These are phyloP conservation scores for Drosophila punjabiensis DNA, from an alignment of 1,140 invertebrate genomes.

Conservation along the genomic window DNA sequence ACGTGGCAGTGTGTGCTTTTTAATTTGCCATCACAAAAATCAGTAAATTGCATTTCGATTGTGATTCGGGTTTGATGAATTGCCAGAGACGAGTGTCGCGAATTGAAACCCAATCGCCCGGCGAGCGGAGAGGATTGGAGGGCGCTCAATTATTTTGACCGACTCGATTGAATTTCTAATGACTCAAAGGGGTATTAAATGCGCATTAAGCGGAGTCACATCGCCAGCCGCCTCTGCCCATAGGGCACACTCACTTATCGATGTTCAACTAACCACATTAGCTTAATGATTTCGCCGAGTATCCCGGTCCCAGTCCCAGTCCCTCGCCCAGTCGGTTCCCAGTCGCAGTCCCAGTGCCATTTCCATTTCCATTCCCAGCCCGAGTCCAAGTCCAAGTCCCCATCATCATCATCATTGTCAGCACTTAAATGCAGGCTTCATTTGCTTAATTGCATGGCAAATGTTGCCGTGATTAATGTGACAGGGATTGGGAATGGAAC, in stretches of 20 bases:
- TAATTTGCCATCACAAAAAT: constrained; percentile 67
- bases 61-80: constrained; percentile 67
- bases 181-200: constrained; percentile 68
- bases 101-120: constrained; percentile 21
- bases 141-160: constrained; percentile 40
- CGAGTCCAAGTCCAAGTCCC: constrained; percentile 31
- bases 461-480: constrained; percentile 77
- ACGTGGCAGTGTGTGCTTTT: constrained; percentile 34
- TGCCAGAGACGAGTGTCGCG: constrained; percentile 42
- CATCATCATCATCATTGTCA: constrained; percentile 66
- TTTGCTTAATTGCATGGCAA: constrained; percentile 82
- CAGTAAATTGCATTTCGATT: constrained; percentile 67
- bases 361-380: constrained; percentile 35
- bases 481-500: constrained; percentile 64
- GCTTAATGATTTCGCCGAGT: constrained; percentile 77
- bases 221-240: constrained; percentile 39
- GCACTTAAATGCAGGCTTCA: constrained; percentile 82
- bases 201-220: constrained; percentile 59
- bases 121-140: neutral
- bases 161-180: constrained; percentile 66
- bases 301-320: constrained; percentile 41
- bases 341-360: constrained; percentile 1
- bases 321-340: neutral
- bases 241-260: constrained; percentile 72
- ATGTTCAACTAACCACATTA: constrained; percentile 73